A percentile compares a stretch with the other conserved stretches of the same genome.
These are phyloP conservation scores for Spisula subtruncata DNA, from an alignment of 2,888 invertebrate species.

Conservation along the genomic window DNA sequence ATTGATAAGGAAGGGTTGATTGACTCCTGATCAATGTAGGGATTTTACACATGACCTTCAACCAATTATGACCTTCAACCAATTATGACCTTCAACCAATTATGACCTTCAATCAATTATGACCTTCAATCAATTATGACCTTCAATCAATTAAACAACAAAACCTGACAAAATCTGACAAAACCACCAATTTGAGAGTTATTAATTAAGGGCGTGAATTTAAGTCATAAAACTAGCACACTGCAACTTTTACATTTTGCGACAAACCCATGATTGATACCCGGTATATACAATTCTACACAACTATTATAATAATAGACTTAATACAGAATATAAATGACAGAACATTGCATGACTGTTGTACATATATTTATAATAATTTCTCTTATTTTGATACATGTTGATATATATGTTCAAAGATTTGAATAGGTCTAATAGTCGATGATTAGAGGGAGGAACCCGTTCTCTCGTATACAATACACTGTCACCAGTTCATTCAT, in stretches of 20 bases:
- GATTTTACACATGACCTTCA: no score
- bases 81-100: no score
- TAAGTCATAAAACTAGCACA: background rate
- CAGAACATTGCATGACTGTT: background rate
- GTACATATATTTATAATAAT: background rate
- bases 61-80: no score
- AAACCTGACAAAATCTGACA: background rate
- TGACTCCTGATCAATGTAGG: no score
- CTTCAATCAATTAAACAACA: background rate
- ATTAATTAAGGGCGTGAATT: background rate
- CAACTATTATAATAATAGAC: background rate
- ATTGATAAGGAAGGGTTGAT: no score
- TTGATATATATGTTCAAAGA: background rate
- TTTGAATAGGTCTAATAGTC: background rate
- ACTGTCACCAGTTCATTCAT: slow-evolving; percentile 14
- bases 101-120: no score
- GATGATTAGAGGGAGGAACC: background rate
- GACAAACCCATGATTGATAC: background rate
- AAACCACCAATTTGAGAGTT: background rate
- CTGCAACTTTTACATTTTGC: background rate
- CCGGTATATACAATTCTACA: background rate
- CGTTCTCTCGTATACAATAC: background rate
- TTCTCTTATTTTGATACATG: slow-evolving; percentile 7
- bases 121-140: no score
- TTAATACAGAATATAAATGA: background rate